Base-by-base conservation (phyloP, 2,888 invertebrate species). In the Cheilosia vernalis region DNA sequence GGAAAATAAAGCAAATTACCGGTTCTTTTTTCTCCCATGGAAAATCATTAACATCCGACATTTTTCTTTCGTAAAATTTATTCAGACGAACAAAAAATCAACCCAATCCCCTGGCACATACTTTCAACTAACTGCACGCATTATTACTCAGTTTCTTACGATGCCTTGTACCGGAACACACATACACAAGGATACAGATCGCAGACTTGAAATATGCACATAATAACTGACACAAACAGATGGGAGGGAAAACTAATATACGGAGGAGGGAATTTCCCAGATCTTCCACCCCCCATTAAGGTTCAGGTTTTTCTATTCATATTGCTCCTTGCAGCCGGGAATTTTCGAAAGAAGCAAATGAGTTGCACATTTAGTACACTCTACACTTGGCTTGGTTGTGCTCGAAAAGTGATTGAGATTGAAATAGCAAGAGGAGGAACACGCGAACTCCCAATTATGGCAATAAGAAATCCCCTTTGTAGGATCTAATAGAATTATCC, bases 161-260 rank as follows among this genome's bases (percentile, higher is more conserved):
- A 30, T 30, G 30, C 49, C 51, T 58, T 37, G 17, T 51, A 13
- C 55, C 24, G 9, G 44, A 24, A 42, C 42, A 69, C 21, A 44
- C 33, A 15, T 17, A 37, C 13, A 64, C 63, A 64, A 78, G 83
- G 69, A 63, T 73, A 74, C 83, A 53, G 44, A 80, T 80, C 69
- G 61, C 40, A 27, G 70, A 60, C 64, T 85, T 81, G 81, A 85
- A 77, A 76, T 85, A 85, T 85, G 85, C 81, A 81, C 81, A 85
- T 85, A 81, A 85, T 85, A 85, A 81, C 81, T 81, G 85, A 81
- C 76, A 77, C 70, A 76, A 81, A 56, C 81, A 81, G 72, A 81
- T 72, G 55, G 55, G 33, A 47, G 24, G 44, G 15, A n/a, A 49
- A 76, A 66, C 73, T 70, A 73, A 40, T 49, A 66, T 76, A 56